phyloP scores from a whole-genome alignment of 2,797 vertebrate genomes.

The Mormyrus proboscirostris region DNA sequence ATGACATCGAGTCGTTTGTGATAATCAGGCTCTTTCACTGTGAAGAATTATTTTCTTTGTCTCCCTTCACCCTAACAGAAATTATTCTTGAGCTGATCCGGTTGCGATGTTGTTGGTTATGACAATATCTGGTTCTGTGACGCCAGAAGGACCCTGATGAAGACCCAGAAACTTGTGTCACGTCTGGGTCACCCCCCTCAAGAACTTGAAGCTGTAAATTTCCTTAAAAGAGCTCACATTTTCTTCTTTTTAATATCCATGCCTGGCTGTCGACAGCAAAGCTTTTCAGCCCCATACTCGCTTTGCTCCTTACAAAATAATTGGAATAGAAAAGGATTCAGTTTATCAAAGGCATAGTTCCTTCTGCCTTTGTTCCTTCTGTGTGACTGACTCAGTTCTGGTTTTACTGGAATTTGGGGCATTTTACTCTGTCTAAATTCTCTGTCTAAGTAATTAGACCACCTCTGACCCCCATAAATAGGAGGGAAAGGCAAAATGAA shows the following conservation, averaged over 20 bases:
- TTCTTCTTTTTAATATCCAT: conserved; percentile 31
- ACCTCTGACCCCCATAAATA: conserved; percentile 38
- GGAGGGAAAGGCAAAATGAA: conserved; percentile 31
- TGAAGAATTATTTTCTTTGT: neutral
- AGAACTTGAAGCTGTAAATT: neutral
- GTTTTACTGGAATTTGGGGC: conserved; percentile 47
- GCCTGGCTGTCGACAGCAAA: conserved; percentile 36
- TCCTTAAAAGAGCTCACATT: conserved; percentile 22
- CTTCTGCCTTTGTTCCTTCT: conserved; percentile 34
- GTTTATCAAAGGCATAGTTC: conserved; percentile 30
- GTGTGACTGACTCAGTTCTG: conserved; percentile 44
- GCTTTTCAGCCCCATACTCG: conserved; percentile 35
- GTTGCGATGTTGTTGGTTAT: neutral
- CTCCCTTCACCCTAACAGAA: neutral
- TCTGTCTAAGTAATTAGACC: conserved; percentile 53
- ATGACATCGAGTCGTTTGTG: neutral
- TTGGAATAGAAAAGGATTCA: conserved; percentile 50
- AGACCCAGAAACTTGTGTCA: neutral
- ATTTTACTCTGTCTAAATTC: conserved; percentile 40
- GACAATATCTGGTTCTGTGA: neutral
- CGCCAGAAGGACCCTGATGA: neutral
- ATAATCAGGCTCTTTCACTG: neutral
- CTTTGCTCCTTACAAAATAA: conserved; percentile 40
- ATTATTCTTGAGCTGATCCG: neutral
- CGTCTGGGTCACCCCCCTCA: neutral